Conservation (phyloP, 2,888 invertebrate genomes). For the Pyrgus malvae region DNA sequence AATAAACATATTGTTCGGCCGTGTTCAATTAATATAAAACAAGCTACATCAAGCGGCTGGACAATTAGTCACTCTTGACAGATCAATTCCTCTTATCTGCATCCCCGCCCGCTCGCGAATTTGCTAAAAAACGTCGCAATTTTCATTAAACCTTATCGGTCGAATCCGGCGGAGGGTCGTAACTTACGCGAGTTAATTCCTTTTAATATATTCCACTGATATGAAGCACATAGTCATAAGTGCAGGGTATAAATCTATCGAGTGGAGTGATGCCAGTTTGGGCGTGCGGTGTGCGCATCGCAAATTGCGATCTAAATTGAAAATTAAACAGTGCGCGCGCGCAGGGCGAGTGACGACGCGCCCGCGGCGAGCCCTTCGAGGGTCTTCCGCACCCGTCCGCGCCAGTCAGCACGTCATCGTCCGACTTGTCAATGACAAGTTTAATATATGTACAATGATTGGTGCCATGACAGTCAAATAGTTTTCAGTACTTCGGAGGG, state of each 20-base stretch:
- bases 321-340: slow-evolving; percentile 76
- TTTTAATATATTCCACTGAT: slow-evolving; percentile 69
- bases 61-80: slow-evolving; percentile 50
- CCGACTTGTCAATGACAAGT: no score
- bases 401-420: neutral
- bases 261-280: slow-evolving; percentile 72
- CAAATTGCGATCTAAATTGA: slow-evolving; percentile 83
- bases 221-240: slow-evolving; percentile 48
- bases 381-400: slow-evolving; percentile 2
- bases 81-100: slow-evolving; percentile 68
- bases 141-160: slow-evolving; percentile 74
- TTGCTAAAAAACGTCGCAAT: slow-evolving; percentile 68
- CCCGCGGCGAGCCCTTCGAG: slow-evolving; percentile 36
- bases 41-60: slow-evolving; percentile 36
- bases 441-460: no score
- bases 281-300: slow-evolving; percentile 73
- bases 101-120: slow-evolving; percentile 55
- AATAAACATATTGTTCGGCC: slow-evolving; percentile 39
- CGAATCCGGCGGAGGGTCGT: slow-evolving; percentile 54
- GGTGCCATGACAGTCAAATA: no score
- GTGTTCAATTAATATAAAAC: slow-evolving; percentile 42
- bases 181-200: slow-evolving; percentile 74
- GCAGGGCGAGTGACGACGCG: slow-evolving; percentile 38
- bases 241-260: slow-evolving; percentile 74
- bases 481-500: no score